These are phyloP conservation scores for Limnephilus rhombicus DNA, from an alignment of 2,888 invertebrate species.

Conservation along the genomic window DNA sequence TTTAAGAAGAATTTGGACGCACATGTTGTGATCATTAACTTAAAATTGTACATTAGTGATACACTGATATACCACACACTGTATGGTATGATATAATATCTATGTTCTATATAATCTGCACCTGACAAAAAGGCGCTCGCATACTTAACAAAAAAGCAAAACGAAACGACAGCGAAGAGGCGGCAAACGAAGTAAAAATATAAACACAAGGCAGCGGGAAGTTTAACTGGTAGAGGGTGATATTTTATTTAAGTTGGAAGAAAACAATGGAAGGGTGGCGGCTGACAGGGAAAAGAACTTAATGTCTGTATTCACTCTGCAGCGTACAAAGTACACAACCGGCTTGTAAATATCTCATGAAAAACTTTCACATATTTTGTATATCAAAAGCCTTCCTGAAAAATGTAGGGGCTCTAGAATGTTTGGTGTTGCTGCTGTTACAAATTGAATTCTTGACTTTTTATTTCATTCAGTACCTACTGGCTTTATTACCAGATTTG, in stretches of 20 bases:
- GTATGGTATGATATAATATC: background rate
- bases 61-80: background rate
- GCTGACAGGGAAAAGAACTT: constrained; percentile 29
- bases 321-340: background rate
- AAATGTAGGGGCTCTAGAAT: background rate
- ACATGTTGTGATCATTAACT: background rate
- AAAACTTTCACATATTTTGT: constrained; percentile 14
- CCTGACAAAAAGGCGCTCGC: background rate
- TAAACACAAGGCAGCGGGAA: constrained; percentile 16
- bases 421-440: background rate
- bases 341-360: constrained; percentile 32
- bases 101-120: background rate
- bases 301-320: constrained; percentile 34
- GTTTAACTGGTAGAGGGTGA: background rate
- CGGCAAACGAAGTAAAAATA: constrained; percentile 4
- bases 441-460: background rate
- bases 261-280: constrained; percentile 13
- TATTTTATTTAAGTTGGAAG: constrained; percentile 34
- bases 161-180: background rate
- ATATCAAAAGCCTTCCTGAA: background rate
- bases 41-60: background rate
- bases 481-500: too few relatives aligned
- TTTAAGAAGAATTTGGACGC: background rate
- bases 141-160: background rate
- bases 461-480: background rate